Evolutionary conservation across 2,797 vertebrate genomes (phyloP).

Genomic region (Muscicapa comitata): DNA sequence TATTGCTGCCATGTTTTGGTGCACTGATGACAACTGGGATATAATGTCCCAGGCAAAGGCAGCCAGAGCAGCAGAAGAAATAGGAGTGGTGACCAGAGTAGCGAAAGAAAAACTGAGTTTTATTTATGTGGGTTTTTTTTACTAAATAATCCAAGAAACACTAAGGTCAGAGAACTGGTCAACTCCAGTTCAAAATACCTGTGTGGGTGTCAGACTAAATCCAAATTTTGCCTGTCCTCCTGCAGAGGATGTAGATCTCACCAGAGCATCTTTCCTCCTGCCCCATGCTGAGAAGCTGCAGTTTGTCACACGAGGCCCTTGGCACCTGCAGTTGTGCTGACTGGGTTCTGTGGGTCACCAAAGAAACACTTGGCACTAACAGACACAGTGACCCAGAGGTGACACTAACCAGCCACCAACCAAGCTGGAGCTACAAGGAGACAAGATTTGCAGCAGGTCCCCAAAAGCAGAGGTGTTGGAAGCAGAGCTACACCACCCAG

Average conservation of each 20-base stretch:
- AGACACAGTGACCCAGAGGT: neutral
- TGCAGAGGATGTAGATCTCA: neutral
- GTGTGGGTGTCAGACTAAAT: neutral
- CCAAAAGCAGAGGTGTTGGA: neutral
- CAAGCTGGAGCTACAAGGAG: neutral
- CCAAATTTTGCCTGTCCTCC: neutral
- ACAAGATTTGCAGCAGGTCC: neutral
- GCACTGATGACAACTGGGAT: neutral
- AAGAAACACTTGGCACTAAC: fast-evolving
- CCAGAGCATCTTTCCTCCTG: neutral
- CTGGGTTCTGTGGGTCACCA: neutral
- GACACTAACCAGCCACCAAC: neutral
- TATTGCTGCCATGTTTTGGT: neutral
- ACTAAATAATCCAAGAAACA: neutral
- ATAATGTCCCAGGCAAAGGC: neutral
- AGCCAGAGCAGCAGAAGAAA: neutral
- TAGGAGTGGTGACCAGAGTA: neutral
- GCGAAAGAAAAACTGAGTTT: neutral
- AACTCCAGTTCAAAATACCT: neutral
- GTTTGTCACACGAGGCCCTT: neutral
- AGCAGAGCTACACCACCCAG: too few species aligned
- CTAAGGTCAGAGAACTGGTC: neutral
- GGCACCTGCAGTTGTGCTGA: neutral
- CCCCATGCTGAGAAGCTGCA: neutral
- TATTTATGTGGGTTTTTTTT: fast-evolving